Conservation (phyloP, 2,113 vertebrate genomes). For the Hirundichthys speculiger region DNA sequence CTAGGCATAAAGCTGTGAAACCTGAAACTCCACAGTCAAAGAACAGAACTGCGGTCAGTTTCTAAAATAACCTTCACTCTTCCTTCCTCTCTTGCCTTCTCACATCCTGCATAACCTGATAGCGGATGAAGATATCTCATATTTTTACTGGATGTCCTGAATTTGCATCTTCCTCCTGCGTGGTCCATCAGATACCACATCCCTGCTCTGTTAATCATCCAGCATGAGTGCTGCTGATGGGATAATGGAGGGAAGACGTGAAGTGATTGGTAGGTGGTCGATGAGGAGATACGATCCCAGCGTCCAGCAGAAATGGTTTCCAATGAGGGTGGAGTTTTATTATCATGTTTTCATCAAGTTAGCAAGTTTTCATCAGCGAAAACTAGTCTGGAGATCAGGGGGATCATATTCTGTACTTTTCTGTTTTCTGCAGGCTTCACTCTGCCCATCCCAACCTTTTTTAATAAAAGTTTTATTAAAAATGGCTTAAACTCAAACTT, state of each 20-base stretch:
- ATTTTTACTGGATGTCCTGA: neutral
- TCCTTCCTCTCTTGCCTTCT: neutral
- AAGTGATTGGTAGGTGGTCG: neutral
- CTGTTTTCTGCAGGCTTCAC: too few species aligned
- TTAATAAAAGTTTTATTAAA: too few species aligned
- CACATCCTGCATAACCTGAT: conserved; percentile 13
- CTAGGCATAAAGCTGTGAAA: neutral
- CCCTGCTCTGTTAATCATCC: conserved; percentile 17
- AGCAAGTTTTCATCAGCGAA: neutral
- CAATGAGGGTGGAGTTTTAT: neutral
- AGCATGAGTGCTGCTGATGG: conserved; percentile 17
- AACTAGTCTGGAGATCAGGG: too few species aligned
- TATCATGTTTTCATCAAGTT: too few species aligned
- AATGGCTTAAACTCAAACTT: too few species aligned
- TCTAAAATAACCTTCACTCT: neutral
- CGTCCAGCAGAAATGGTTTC: conserved; percentile 14
- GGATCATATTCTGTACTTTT: too few species aligned
- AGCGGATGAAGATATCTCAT: neutral
- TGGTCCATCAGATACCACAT: conserved; percentile 15
- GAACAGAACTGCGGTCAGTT: neutral
- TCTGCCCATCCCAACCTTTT: too few species aligned
- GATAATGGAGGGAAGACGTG: conserved; percentile 27
- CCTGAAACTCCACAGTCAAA: neutral
- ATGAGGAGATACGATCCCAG: neutral
- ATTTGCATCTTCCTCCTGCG: too few species aligned